Evolutionary conservation across 1,140 invertebrate genomes (phyloP).

Genomic region (Branchinecta lindahli): DNA sequence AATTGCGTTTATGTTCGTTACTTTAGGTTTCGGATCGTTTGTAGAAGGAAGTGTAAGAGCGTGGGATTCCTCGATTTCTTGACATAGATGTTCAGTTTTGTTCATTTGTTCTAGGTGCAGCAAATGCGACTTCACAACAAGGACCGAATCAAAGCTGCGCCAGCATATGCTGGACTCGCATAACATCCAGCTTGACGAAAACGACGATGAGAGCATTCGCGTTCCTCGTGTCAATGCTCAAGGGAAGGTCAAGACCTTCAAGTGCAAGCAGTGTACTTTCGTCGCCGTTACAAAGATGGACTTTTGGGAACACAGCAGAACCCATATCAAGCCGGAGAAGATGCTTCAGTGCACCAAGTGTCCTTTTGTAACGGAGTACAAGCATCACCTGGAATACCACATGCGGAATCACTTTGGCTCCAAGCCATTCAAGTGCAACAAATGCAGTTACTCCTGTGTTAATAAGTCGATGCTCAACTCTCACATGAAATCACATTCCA

Average conservation of each 20-base stretch:
- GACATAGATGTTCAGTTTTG: too few species aligned
- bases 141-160: constrained; percentile 40
- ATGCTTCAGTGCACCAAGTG: constrained; percentile 78
- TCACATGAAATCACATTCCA: constrained; percentile 95
- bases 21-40: too few species aligned
- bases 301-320: constrained; percentile 79
- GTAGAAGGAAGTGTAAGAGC: too few species aligned
- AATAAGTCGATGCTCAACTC: constrained; percentile 99
- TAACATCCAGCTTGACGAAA: constrained; percentile 32
- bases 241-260: constrained; percentile 61
- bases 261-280: constrained; percentile 82
- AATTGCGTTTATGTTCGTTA: too few species aligned
- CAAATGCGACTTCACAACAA: constrained; percentile 41
- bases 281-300: constrained; percentile 70
- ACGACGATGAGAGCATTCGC: constrained; percentile 45
- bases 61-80: too few species aligned
- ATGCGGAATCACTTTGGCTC: constrained; percentile 84
- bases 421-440: constrained; percentile 90
- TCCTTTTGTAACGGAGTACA: constrained; percentile 95
- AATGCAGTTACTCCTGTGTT: constrained; percentile 84
- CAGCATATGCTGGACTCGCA: constrained; percentile 39
- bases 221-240: constrained; percentile 59
- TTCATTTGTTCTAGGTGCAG: constrained; percentile 28
- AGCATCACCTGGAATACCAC: constrained; percentile 97
- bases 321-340: constrained; percentile 85